Conservation (phyloP, 2,113 vertebrate genomes). For the Ciconia boyciana region DNA sequence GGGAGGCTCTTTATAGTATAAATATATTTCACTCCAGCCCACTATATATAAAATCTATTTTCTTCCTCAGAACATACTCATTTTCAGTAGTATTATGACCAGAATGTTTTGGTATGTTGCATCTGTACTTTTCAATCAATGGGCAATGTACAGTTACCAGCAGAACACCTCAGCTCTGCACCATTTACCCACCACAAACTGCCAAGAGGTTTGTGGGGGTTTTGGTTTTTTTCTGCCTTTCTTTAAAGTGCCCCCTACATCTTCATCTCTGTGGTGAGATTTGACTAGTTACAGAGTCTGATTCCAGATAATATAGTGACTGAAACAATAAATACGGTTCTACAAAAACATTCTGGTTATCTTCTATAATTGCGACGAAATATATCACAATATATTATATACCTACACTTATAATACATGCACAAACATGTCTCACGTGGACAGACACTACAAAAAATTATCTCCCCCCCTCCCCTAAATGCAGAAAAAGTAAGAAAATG, state of each 20-base stretch:
- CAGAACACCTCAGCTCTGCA: conserved; percentile 1
- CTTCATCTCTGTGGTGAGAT: conserved; percentile 19
- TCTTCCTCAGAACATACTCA: not conserved
- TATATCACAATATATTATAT: conserved; percentile 69
- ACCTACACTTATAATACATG: conserved; percentile 75
- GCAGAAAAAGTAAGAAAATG: conserved; percentile 59
- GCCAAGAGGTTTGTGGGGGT: not conserved
- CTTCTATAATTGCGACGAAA: conserved; percentile 65
- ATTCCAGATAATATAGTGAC: conserved; percentile 51
- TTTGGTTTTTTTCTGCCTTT: not conserved
- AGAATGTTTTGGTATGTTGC: conserved; percentile 47
- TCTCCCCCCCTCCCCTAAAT: conserved; percentile 41
- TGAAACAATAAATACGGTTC: conserved; percentile 66
- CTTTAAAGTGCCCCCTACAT: conserved; percentile 68
- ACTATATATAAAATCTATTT: conserved; percentile 53
- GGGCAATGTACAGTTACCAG: not conserved
- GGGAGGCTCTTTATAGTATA: conserved; percentile 52
- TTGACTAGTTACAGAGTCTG: conserved; percentile 23
- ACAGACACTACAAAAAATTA: conserved; percentile 70
- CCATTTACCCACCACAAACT: conserved; percentile 13
- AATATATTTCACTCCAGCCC: conserved; percentile 57
- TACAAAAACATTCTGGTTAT: conserved; percentile 73
- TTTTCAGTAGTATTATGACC: conserved; percentile 45
- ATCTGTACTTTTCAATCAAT: not conserved
- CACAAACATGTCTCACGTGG: conserved; percentile 71